Evolutionary conservation across 2,113 vertebrate genomes (phyloP).

Genomic region (Catharus bicknelli): DNA sequence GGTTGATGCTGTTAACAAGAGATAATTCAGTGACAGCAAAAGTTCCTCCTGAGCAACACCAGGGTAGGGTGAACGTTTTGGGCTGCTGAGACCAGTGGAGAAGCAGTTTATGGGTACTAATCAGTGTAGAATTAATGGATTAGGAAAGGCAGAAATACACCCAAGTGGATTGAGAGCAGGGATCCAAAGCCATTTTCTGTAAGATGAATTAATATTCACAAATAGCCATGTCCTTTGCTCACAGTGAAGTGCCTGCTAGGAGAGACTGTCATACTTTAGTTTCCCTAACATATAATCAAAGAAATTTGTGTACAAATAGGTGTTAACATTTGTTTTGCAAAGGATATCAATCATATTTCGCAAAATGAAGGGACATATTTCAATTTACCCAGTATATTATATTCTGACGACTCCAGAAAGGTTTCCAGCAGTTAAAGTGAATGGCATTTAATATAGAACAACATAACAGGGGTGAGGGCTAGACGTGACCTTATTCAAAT

Average conservation of each 20-base stretch:
- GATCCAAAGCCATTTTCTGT: background rate
- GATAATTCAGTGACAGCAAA: background rate
- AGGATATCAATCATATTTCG: slow-evolving; percentile 92
- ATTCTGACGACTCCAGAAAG: slow-evolving; percentile 81
- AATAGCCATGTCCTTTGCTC: slow-evolving; percentile 14
- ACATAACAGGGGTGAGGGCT: slow-evolving; percentile 89
- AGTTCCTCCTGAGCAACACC: background rate
- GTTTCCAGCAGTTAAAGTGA: slow-evolving; percentile 90
- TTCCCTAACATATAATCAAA: slow-evolving; percentile 33
- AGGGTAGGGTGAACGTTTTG: background rate
- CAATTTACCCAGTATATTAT: slow-evolving; percentile 89
- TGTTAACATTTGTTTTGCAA: slow-evolving; percentile 83
- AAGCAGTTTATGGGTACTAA: background rate
- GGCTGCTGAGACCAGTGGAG: background rate
- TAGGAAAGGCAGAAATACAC: slow-evolving; percentile 2
- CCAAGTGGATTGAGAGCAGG: background rate
- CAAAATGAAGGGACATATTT: slow-evolving; percentile 89
- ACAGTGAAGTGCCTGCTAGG: background rate
- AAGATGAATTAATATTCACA: background rate
- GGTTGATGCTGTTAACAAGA: background rate
- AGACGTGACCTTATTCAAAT: slow-evolving; percentile 99
- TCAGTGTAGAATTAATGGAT: background rate
- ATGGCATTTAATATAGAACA: slow-evolving; percentile 97
- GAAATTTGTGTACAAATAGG: slow-evolving; percentile 47
- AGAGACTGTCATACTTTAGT: background rate